Percentiles rank a stretch among this genome's conserved stretches.
phyloP scores from a whole-genome alignment of 2,888 invertebrate species.

The Mesorhabditis belari region DNA sequence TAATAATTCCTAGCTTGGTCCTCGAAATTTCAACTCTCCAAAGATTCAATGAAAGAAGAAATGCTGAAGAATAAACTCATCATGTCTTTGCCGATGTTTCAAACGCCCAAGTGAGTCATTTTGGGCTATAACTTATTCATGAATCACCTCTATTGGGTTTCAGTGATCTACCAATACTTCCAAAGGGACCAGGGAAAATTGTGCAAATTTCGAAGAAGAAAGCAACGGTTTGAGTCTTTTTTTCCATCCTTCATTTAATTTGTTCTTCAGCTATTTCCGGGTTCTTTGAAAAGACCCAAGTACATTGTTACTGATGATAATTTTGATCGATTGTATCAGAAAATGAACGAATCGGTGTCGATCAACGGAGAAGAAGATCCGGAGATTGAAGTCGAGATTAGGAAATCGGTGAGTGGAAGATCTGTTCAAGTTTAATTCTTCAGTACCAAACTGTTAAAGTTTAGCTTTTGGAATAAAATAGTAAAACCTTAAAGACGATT shows the following conservation, averaged over 20 bases:
- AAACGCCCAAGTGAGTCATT: neutral
- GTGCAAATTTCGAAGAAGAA: neutral
- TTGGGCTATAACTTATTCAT: neutral
- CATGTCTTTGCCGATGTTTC: neutral
- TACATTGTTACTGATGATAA: neutral
- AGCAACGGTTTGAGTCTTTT: too few species aligned
- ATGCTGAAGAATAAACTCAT: neutral
- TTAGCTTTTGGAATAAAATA: too few species aligned
- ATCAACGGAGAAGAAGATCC: neutral
- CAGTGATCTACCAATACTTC: too few species aligned
- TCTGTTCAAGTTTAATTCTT: too few species aligned
- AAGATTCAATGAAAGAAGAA: neutral
- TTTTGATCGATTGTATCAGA: neutral
- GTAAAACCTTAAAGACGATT: too few species aligned
- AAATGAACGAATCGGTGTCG: neutral
- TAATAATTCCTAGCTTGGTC: too few species aligned
- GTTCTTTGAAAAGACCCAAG: neutral
- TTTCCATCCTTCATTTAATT: too few species aligned
- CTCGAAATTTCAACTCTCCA: neutral
- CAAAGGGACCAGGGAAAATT: too few species aligned
- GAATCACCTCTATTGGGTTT: neutral
- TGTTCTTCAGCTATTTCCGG: neutral
- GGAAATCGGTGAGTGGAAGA: neutral
- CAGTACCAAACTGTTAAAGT: too few species aligned
- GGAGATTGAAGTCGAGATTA: neutral